Evolutionary conservation across 2,888 invertebrate genomes (phyloP).

Genomic region (Nycteola revayana): DNA sequence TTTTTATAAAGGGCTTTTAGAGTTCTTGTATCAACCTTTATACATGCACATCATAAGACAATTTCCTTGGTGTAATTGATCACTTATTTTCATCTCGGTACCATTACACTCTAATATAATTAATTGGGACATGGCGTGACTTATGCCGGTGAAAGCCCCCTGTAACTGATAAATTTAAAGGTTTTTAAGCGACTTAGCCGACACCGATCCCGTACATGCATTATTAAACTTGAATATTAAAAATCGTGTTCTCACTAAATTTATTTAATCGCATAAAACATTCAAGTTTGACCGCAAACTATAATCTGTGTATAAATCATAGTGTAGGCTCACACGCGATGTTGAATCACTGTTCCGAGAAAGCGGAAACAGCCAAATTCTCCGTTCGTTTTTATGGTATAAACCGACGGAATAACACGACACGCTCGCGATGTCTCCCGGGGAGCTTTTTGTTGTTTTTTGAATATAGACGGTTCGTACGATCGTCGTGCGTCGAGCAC

Average conservation of each 20-base stretch:
- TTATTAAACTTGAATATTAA: conserved; percentile 56
- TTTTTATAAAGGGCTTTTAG: conserved; percentile 9
- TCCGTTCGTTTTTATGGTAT: conserved; percentile 64
- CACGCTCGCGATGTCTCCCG: conserved; percentile 45
- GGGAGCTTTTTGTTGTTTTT: conserved; percentile 49
- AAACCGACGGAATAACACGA: conserved; percentile 53
- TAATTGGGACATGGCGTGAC: conserved; percentile 54
- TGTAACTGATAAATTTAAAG: conserved; percentile 60
- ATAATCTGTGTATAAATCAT: conserved; percentile 68
- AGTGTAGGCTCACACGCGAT: conserved; percentile 62
- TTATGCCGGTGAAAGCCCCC: conserved; percentile 60
- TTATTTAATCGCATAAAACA: conserved; percentile 56
- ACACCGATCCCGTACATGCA: conserved; percentile 31
- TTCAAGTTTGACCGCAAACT: conserved; percentile 61
- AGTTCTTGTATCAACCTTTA: not conserved
- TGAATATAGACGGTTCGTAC: conserved; percentile 59
- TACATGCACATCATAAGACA: too few species aligned
- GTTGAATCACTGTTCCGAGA: conserved; percentile 77
- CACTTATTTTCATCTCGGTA: conserved; percentile 33
- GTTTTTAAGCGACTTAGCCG: conserved; percentile 51
- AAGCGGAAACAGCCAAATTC: conserved; percentile 78
- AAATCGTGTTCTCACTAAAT: conserved; percentile 52
- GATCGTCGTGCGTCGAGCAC: conserved; percentile 65
- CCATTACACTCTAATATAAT: conserved; percentile 41
- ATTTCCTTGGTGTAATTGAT: too few species aligned